These are phyloP conservation scores for Indicator maculatus DNA, from an alignment of 2,113 vertebrate species.

Conservation along the genomic window DNA sequence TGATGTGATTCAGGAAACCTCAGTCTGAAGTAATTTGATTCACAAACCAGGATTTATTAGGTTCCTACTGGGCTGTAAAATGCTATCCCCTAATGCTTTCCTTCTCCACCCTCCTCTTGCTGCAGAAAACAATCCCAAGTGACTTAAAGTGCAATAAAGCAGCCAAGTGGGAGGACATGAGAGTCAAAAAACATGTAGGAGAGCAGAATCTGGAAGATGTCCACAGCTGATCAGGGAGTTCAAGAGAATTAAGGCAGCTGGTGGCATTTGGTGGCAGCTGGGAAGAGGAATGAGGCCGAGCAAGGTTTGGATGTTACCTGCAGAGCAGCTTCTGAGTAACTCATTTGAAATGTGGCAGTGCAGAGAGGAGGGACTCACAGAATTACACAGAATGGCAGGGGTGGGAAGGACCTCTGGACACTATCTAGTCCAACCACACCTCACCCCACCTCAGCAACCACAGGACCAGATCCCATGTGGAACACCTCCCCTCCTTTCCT, in stretches of 20 bases:
- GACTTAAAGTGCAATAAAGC: not conserved
- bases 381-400: no score
- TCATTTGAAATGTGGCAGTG: not conserved
- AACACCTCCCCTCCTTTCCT: not conserved
- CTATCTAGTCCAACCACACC: no score
- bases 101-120: not conserved
- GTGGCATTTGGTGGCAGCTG: not conserved
- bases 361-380: not conserved
- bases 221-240: not conserved
- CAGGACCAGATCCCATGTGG: accelerated
- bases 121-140: not conserved
- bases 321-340: not conserved
- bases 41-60: not conserved
- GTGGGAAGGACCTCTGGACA: no score
- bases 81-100: not conserved
- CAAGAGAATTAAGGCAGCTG: not conserved
- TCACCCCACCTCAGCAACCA: accelerated
- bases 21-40: not conserved
- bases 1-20: not conserved
- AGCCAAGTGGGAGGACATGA: not conserved
- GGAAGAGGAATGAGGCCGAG: not conserved
- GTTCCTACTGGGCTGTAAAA: not conserved
- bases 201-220: not conserved
- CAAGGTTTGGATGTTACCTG: not conserved
- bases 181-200: not conserved